Evolutionary conservation across 2,888 invertebrate genomes (phyloP).

Genomic region (Elysia crispata): DNA sequence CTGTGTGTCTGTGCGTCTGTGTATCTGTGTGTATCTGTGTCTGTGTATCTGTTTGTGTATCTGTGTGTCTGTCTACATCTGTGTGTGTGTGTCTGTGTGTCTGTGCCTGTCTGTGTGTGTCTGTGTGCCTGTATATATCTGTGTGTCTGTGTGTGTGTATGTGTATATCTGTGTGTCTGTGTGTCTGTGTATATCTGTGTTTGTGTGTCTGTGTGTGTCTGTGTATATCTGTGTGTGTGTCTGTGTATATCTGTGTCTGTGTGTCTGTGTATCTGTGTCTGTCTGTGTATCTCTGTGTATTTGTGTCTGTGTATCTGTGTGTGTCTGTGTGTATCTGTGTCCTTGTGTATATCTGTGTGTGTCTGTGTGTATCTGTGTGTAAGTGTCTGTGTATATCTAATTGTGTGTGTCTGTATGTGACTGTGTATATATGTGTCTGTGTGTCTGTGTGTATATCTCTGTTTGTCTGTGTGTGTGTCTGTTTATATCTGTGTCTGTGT

Average conservation of each 20-base stretch:
- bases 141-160: constrained; percentile 19
- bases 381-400: neutral
- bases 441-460: no score
- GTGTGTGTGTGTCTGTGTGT: neutral
- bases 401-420: neutral
- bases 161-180: no score
- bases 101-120: constrained; percentile 17
- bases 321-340: neutral
- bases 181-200: no score
- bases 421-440: no score
- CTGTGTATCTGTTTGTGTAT: constrained; percentile 15
- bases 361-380: neutral
- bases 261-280: no score
- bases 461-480: no score
- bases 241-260: constrained; percentile 32
- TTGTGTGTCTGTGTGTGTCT: no score
- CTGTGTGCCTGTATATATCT: constrained; percentile 14
- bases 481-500: no score
- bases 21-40: constrained; percentile 24
- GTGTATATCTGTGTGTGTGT: no score
- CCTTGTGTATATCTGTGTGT: neutral
- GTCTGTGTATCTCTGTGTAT: no score
- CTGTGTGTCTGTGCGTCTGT: no score
- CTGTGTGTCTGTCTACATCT: constrained; percentile 1
- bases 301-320: no score